Percentiles rank a stretch among this genome's conserved stretches.
phyloP scores from a whole-genome alignment of 2,797 vertebrate species.

The Neostethus bicornis region DNA sequence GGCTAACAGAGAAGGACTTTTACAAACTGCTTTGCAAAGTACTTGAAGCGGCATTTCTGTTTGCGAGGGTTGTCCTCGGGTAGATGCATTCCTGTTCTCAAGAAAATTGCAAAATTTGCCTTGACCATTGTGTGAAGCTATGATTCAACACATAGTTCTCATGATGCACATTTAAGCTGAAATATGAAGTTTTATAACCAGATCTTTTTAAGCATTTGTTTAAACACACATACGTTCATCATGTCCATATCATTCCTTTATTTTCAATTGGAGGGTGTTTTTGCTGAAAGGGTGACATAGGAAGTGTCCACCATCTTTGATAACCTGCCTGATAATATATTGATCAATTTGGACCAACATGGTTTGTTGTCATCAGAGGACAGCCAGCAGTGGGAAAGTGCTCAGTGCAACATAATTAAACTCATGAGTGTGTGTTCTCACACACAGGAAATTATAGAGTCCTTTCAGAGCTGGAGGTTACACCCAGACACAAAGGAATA shows the following conservation, averaged over 20 bases:
- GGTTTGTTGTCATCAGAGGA: constrained; percentile 27
- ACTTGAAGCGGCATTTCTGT: too few species aligned
- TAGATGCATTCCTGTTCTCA: too few species aligned
- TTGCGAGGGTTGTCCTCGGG: too few species aligned
- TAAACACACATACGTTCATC: constrained; percentile 1
- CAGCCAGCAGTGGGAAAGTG: constrained; percentile 34
- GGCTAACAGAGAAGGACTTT: too few species aligned
- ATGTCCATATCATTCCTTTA: constrained; percentile 1
- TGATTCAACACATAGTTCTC: too few species aligned
- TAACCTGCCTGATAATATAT: constrained; percentile 54
- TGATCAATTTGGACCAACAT: constrained; percentile 48
- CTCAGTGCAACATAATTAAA: constrained; percentile 61
- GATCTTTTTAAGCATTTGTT: constrained; percentile 54
- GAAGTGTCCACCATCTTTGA: constrained; percentile 35
- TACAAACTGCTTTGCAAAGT: too few species aligned
- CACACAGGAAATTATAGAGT: constrained; percentile 57
- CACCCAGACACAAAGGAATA: constrained; percentile 55
- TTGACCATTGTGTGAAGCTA: too few species aligned
- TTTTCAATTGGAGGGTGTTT: constrained; percentile 19
- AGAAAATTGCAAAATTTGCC: too few species aligned
- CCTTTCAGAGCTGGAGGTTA: constrained; percentile 48
- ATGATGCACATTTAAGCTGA: too few species aligned
- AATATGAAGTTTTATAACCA: too few species aligned
- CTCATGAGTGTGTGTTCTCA: constrained; percentile 55
- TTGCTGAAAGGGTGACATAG: constrained; percentile 13